Evolutionary conservation across 2,888 invertebrate species (phyloP), one percentile per base, ranked within the genome.

Genomic region (Lepidonotus clava): DNA sequence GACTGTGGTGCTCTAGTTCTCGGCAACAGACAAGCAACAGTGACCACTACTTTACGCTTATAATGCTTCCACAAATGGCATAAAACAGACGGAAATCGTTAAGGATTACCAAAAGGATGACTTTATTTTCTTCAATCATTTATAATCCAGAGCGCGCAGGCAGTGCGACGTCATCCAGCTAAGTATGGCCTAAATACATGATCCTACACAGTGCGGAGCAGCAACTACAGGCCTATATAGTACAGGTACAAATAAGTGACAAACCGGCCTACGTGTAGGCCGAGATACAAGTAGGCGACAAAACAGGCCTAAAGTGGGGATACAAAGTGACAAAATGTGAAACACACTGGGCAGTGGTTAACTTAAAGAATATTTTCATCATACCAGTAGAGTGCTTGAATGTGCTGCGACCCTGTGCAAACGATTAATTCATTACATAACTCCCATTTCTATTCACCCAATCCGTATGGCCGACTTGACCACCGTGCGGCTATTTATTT

Each of bases 141-240:
- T 56, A 21, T n/a, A 46, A 56, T 56, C n/a, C 14, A 56, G 8
- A 56, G 56, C 56, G 56, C 56, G 11, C n/a, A n/a, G 56, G 56
- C 56, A 56, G 56, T 56, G n/a, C n/a, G 56, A 56, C 56, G 11
- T 56, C 18, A 14, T 56, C 11, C 56, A 21, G 56, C 56, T 56
- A 56, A 56, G n/a, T 21, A 56, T 56, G n/a, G 56, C 56, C 56
- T 56, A 56, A 56, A 56, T 56, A 56, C 56, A 56, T n/a, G n/a
- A n/a, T n/a, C n/a, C n/a, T 56, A 56, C 56, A 56, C 4, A n/a
- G 56, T 56, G 56, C 56, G n/a, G 56, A 56, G n/a, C 46, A 18
- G 18, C 46, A 11, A 56, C 56, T 56, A 56, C 56, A 8, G 56
- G 56, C 56, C n/a, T n/a, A n/a, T n/a, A n/a, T n/a, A n/a, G n/a